Conservation (phyloP, 2,797 vertebrate species). For the Gallinago stenura region DNA sequence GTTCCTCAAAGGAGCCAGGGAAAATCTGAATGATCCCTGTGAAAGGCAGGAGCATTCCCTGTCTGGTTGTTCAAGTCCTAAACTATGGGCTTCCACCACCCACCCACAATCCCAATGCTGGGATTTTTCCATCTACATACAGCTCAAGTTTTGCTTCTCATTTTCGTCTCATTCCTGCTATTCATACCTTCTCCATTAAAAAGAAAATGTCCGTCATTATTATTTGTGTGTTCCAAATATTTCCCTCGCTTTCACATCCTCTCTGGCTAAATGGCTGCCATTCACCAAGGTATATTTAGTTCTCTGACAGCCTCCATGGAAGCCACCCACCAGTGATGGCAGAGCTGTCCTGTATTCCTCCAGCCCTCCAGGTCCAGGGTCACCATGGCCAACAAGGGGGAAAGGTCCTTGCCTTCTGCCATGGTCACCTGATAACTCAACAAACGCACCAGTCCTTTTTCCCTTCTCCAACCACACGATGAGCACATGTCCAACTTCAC, state of each 20-base stretch:
- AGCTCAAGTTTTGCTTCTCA: constrained; percentile 23
- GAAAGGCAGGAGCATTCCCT: not conserved
- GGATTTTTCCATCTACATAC: constrained; percentile 24
- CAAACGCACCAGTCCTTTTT: not conserved
- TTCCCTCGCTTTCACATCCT: not conserved
- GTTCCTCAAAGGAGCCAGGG: not conserved
- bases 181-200: not conserved
- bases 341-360: not conserved
- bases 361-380: not conserved
- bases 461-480: not conserved
- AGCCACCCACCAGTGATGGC: fast-evolving
- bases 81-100: not conserved
- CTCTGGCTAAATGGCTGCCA: not conserved
- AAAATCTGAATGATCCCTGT: not conserved
- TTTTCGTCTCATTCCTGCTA: constrained; percentile 22
- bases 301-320: not conserved
- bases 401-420: not conserved
- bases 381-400: fast-evolving
- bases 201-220: not conserved
- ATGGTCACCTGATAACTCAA: not conserved
- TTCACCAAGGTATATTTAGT: not conserved
- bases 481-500: not conserved
- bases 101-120: not conserved
- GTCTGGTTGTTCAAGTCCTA: constrained; percentile 12
- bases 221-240: not conserved